These are phyloP conservation scores for Diachrysia chrysitis DNA, from an alignment of 2,888 invertebrate species.

Conservation along the genomic window DNA sequence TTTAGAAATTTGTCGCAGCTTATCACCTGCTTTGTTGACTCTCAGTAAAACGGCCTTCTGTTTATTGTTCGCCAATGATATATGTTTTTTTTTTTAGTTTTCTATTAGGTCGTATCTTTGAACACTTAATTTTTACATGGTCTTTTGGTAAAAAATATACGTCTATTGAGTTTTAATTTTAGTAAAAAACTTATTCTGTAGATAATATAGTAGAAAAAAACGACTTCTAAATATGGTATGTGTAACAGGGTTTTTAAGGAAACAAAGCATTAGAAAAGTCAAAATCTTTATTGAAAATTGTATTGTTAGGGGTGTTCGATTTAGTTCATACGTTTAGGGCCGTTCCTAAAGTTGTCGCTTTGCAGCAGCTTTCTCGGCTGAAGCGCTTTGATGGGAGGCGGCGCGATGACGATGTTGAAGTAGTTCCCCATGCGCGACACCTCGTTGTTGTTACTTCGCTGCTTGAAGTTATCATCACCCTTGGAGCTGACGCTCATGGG, in stretches of 20 bases:
- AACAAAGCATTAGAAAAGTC: slow-evolving; percentile 14
- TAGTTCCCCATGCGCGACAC: slow-evolving; percentile 85
- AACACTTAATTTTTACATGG: neutral
- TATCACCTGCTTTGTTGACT: slow-evolving; percentile 7
- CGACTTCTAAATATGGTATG: neutral
- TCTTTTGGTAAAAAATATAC: neutral
- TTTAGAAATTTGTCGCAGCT: slow-evolving; percentile 11
- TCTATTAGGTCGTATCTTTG: neutral
- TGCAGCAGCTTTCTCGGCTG: slow-evolving; percentile 80
- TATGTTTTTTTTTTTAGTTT: neutral
- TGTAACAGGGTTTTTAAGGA: slow-evolving; percentile 8
- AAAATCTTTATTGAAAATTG: slow-evolving; percentile 30
- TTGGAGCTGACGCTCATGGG: slow-evolving; percentile 37
- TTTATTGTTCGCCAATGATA: neutral
- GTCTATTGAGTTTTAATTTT: too few species aligned
- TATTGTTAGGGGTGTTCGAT: slow-evolving; percentile 10
- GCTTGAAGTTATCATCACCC: slow-evolving; percentile 61
- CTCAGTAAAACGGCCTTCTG: slow-evolving; percentile 10
- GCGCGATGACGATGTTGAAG: slow-evolving; percentile 86
- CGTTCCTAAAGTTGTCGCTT: slow-evolving; percentile 65
- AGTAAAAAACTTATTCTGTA: too few species aligned
- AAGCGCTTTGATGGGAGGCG: slow-evolving; percentile 82
- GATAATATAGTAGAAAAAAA: too few species aligned
- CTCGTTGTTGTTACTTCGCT: slow-evolving; percentile 66
- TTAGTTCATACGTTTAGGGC: slow-evolving; percentile 65